Base-by-base conservation (phyloP, 1,140 invertebrate species). In the Neoseiulus cucumeris region DNA sequence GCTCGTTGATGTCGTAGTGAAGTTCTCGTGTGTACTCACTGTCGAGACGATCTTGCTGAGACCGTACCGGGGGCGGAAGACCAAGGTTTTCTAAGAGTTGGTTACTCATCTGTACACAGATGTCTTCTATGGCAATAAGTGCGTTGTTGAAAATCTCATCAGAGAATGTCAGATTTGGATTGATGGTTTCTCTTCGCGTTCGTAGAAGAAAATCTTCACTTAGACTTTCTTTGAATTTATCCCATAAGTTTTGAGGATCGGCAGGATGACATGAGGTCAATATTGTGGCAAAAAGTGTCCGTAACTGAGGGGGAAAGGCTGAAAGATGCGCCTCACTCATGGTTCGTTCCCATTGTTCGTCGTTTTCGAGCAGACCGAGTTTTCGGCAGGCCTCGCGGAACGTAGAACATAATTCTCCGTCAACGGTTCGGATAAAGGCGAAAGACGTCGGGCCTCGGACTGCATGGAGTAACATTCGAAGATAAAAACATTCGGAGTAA, bases 381-480 rank as follows among this genome's bases (percentile, higher is more conserved):
- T 68, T 68, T 66, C 71, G 72, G 70, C 75, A 79, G n/a, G n/a
- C n/a, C n/a, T n/a, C n/a, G n/a, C 71, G 68, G 67, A 72, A 77
- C 42, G 76, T 75, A 9, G 64, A 28, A 76, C 74, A 77, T 75
- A 77, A 73, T 69, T 68, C 30, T 68, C 74, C 74, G 70, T 77
- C 67, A 67, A 77, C 71, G 59, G 73, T 79, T 75, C 69, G 71
- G 64, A 80, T 68, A 68, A 72, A 68, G 68, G 69, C 68, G 72
- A 75, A 79, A 64, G 66, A 73, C 55, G 45, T 74, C 17, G 76
- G 73, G 30, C 76, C 77, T 69, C 64, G 72, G 70, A 79, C 66
- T 69, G 80, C 64, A 69, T 72, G 64, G 69, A 79, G 71, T 64
- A 79, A 70, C 64, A 79, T 44, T 66, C 73, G 69, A 64, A 79